These are phyloP conservation scores for Chamaetylas fuelleborni DNA, from an alignment of 2,113 vertebrate species.

Conservation along the genomic window DNA sequence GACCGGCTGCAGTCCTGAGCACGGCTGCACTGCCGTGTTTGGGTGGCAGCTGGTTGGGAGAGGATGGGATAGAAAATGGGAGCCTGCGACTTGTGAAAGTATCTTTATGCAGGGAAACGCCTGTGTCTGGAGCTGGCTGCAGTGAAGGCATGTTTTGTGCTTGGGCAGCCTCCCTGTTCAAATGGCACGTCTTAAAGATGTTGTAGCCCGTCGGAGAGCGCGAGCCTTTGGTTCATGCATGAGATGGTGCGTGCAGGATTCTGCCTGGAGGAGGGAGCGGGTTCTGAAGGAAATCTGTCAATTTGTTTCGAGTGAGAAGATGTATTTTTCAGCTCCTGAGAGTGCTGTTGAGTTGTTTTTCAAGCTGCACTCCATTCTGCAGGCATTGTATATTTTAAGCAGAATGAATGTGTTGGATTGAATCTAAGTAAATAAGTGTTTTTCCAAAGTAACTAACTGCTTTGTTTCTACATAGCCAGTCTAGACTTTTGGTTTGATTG, in stretches of 20 bases:
- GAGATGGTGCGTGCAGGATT: conserved; percentile 28
- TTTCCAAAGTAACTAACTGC: conserved; percentile 24
- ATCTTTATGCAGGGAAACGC: background rate
- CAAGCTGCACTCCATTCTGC: conserved; percentile 31
- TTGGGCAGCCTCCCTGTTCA: background rate
- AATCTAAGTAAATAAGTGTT: conserved; percentile 37
- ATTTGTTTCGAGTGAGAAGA: conserved; percentile 29
- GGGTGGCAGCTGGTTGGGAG: background rate
- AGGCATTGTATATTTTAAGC: conserved; percentile 55
- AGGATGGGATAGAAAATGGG: background rate
- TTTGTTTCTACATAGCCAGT: conserved; percentile 6
- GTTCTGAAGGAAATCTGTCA: conserved; percentile 66
- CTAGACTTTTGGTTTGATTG: background rate
- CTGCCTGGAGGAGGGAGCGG: conserved; percentile 39
- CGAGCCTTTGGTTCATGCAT: background rate
- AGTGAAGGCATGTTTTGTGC: background rate
- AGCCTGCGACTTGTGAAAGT: background rate
- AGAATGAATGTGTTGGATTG: background rate
- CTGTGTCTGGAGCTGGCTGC: background rate
- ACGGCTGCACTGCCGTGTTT: background rate
- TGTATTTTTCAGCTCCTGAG: conserved; percentile 52
- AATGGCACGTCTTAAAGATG: background rate
- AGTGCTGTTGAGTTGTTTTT: conserved; percentile 63
- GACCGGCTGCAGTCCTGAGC: background rate
- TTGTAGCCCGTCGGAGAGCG: background rate